Evolutionary conservation across 2,113 vertebrate species (phyloP).

Genomic region (Eupsittula cactorum): DNA sequence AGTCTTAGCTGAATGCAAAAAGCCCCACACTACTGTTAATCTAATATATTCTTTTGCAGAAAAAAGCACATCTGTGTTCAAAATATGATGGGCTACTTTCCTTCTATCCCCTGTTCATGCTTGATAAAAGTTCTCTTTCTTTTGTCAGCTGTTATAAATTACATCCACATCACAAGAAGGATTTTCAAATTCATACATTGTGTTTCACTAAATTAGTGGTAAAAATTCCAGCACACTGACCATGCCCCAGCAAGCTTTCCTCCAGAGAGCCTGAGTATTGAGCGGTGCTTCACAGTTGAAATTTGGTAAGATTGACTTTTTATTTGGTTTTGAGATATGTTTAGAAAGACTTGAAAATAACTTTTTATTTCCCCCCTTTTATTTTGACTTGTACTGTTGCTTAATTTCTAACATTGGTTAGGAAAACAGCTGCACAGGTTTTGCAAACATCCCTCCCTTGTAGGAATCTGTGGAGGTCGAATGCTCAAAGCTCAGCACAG

Average conservation of each 20-base stretch:
- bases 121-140: not conserved
- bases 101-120: not conserved
- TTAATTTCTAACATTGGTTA: not conserved
- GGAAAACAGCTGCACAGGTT: not conserved
- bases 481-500: not conserved
- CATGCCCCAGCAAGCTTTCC: not conserved
- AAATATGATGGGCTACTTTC: not conserved
- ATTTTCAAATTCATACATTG: not conserved
- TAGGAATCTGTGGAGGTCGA: not conserved
- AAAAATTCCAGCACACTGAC: not conserved
- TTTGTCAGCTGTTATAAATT: not conserved
- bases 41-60: not conserved
- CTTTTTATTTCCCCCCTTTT: not conserved
- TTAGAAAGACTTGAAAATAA: not conserved
- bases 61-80: not conserved
- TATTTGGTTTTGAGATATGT: not conserved
- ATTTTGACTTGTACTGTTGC: not conserved
- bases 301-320: rapidly evolving
- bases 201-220: not conserved
- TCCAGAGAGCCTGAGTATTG: not conserved
- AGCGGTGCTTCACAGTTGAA: not conserved
- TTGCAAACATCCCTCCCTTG: not conserved
- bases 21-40: not conserved
- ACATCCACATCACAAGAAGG: not conserved
- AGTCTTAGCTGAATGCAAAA: not conserved